phyloP scores from a whole-genome alignment of 2,113 vertebrate genomes.

The Merops nubicus region DNA sequence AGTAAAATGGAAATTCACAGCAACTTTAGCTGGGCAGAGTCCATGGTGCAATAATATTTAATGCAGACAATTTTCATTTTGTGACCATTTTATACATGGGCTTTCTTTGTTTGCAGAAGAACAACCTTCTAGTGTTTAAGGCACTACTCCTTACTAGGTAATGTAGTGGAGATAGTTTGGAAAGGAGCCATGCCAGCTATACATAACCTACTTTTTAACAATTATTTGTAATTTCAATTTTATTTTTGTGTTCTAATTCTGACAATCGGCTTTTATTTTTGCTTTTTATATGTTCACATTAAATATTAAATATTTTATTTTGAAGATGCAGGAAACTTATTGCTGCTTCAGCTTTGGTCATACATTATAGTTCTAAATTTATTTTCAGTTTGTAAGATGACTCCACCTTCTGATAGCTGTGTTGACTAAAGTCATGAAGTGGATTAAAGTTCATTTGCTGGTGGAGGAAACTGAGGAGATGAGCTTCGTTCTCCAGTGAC shows the following conservation, averaged over 20 bases:
- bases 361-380: slow-evolving; percentile 11
- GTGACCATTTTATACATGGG: background rate
- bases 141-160: background rate
- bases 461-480: background rate
- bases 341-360: background rate
- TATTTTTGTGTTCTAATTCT: background rate
- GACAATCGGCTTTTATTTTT: background rate
- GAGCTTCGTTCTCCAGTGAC: background rate
- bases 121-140: background rate
- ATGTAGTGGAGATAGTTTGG: background rate
- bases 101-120: background rate
- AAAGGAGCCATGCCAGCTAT: background rate
- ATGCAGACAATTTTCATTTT: background rate
- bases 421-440: background rate
- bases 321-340: background rate
- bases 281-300: background rate
- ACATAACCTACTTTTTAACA: background rate
- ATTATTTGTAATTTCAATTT: background rate
- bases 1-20: background rate
- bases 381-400: slow-evolving; percentile 33
- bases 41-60: background rate
- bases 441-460: slow-evolving; percentile 10
- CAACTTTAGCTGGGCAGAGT: background rate
- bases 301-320: background rate
- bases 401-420: background rate